These are phyloP conservation scores for Enteromius radiatus DNA, from an alignment of 2,797 vertebrate species.

Conservation along the genomic window DNA sequence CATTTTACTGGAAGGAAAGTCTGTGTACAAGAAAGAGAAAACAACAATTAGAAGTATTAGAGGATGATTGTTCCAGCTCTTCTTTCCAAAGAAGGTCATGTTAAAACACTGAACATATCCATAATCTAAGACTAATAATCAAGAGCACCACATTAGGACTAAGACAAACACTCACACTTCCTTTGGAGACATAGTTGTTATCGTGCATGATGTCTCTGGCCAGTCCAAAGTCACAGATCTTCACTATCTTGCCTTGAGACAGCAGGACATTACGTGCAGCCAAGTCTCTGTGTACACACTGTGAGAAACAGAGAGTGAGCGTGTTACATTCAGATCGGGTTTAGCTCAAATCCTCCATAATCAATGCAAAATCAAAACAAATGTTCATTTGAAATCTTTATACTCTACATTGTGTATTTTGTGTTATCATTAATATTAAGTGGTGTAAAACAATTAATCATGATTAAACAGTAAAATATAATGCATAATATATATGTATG, in stretches of 20 bases:
- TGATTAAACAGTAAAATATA: too few relatives aligned
- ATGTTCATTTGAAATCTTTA: not conserved
- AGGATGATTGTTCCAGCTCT: not conserved
- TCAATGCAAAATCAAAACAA: not conserved
- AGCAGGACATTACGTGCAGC: conserved; percentile 97
- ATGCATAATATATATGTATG: too few relatives aligned
- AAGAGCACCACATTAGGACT: not conserved
- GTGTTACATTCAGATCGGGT: not conserved
- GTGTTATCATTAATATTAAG: not conserved
- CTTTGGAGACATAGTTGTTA: conserved; percentile 99
- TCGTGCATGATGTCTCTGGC: conserved; percentile 99
- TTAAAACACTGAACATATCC: conserved; percentile 17
- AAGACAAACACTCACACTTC: conserved; percentile 85
- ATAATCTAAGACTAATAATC: not conserved
- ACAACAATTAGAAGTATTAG: not conserved
- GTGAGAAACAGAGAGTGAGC: conserved; percentile 16
- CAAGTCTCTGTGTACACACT: conserved; percentile 98
- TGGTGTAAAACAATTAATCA: too few relatives aligned
- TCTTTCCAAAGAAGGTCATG: not conserved
- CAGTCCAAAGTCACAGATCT: conserved; percentile 98
- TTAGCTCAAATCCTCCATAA: not conserved
- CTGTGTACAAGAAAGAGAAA: conserved; percentile 68
- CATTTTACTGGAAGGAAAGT: conserved; percentile 98
- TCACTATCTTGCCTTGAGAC: conserved; percentile 97
- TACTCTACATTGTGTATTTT: not conserved